Evolutionary conservation across 2,113 vertebrate genomes (phyloP), one percentile per base, ranked within the genome.

Genomic region (Lonchura striata): DNA sequence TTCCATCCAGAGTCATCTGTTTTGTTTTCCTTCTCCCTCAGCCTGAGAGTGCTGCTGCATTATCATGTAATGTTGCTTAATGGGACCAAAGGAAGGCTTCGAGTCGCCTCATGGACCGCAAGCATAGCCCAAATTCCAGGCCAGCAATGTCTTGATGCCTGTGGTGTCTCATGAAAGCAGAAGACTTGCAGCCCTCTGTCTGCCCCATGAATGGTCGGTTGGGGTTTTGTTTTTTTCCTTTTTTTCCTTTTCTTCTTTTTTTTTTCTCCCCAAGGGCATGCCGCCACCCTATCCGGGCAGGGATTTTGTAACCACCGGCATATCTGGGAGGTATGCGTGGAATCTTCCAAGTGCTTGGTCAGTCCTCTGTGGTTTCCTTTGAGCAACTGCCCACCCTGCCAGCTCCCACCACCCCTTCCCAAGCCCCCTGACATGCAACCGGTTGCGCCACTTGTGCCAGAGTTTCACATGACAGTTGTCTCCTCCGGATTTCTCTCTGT

Each of bases 1-100:
- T 96, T 95, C 95, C 95, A 94, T 89, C 91, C 94, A 79, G 83
- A 96, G 49, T 95, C 91, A 96, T 97, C 90, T 97, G 96, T 92
- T 97, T 96, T 96, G 95, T 94, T 96, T 97, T 95, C 90, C 93
- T 95, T 90, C 91, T 96, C 85, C 64, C 82, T 96, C 92, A 83
- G 88, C 69, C 93, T 68, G 64, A 70, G 93, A 94, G 72, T 64
- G 85, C 95, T 91, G 88, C 95, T 85, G 88, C 88, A 94, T 95
- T 93, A 94, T 96, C 95, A 79, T 95, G 90, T 87, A 91, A 91
- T 85, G 74, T 95, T 96, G 88, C 94, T 91, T 96, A 93, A 92
- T 87, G 88, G 91, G 88, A 95, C 97, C 64, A 69, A 95, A 92
- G 88, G 72, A 95, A 92, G 88, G 81, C 81, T 96, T 94, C 54